These are phyloP conservation scores for Antheraea assamensis DNA, from an alignment of 2,888 invertebrate genomes.

Conservation along the genomic window DNA sequence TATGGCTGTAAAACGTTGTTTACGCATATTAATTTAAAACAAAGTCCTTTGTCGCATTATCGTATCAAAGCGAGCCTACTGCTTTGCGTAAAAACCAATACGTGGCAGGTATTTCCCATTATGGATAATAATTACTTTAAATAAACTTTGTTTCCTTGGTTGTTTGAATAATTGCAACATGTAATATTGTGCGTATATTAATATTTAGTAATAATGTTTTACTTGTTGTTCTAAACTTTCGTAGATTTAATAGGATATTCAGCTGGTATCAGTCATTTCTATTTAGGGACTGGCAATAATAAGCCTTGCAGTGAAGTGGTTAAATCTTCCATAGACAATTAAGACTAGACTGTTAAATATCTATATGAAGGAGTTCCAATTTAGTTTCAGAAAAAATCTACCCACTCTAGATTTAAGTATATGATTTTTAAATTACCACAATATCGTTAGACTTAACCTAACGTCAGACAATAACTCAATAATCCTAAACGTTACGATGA, in stretches of 20 bases:
- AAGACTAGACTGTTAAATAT: neutral
- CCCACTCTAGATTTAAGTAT: neutral
- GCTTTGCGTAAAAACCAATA: conserved; percentile 12
- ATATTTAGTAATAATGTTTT: neutral
- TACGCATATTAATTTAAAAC: neutral
- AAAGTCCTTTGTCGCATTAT: conserved; percentile 4
- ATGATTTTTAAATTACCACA: neutral
- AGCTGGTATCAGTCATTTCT: no score
- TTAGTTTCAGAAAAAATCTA: neutral
- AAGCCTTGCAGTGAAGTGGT: no score
- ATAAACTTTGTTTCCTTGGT: neutral
- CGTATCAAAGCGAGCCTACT: neutral
- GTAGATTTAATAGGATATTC: neutral
- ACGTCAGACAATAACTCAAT: no score
- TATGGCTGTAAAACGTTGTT: neutral
- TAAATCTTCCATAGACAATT: no score
- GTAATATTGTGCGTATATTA: neutral
- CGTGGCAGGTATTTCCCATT: conserved; percentile 16
- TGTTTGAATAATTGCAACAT: neutral
- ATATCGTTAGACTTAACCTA: no score
- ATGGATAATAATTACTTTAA: neutral
- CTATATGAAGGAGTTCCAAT: neutral
- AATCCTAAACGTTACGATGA: neutral
- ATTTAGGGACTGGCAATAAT: no score
- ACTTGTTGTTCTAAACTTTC: neutral